These are phyloP conservation scores for Palythoa grandiflora DNA, from an alignment of 92 coral and sea anemone species.

Conservation along the genomic window DNA sequence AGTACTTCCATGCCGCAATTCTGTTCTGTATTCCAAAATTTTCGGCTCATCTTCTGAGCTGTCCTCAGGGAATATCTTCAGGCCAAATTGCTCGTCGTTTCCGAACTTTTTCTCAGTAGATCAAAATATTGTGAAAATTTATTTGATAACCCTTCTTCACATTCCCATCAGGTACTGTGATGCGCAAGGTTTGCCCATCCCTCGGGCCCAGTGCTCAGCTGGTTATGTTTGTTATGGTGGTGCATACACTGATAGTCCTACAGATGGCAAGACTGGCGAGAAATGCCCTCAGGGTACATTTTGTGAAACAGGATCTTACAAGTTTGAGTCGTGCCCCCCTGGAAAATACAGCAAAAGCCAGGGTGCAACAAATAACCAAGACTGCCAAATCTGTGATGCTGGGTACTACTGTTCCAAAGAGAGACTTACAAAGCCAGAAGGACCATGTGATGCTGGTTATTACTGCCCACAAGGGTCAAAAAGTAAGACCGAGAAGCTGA, in stretches of 20 bases:
- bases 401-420: constrained; percentile 90
- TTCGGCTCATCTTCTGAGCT: too few species aligned
- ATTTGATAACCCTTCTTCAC: not conserved
- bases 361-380: constrained; percentile 97
- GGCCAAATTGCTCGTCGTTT: too few species aligned
- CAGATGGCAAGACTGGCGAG: constrained; percentile 94
- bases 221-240: constrained; percentile 93
- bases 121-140: not conserved
- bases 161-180: constrained; percentile 86
- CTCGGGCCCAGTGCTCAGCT: constrained; percentile 95
- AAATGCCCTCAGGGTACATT: constrained; percentile 95
- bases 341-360: constrained; percentile 96
- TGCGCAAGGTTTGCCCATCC: constrained; percentile 93
- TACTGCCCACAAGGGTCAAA: constrained; percentile 90
- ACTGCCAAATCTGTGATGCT: constrained; percentile 89
- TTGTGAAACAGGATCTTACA: constrained; percentile 89
- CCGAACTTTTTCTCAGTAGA: too few species aligned
- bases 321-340: constrained; percentile 87
- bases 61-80: too few species aligned
- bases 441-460: constrained; percentile 92
- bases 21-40: too few species aligned
- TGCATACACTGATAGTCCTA: constrained; percentile 94
- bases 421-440: constrained; percentile 88
- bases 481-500: constrained; percentile 79
- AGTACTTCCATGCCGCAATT: too few species aligned